Evolutionary conservation across 1,140 invertebrate genomes (phyloP), one percentile per base, ranked within the genome.

Genomic region (Drosophila miranda): DNA sequence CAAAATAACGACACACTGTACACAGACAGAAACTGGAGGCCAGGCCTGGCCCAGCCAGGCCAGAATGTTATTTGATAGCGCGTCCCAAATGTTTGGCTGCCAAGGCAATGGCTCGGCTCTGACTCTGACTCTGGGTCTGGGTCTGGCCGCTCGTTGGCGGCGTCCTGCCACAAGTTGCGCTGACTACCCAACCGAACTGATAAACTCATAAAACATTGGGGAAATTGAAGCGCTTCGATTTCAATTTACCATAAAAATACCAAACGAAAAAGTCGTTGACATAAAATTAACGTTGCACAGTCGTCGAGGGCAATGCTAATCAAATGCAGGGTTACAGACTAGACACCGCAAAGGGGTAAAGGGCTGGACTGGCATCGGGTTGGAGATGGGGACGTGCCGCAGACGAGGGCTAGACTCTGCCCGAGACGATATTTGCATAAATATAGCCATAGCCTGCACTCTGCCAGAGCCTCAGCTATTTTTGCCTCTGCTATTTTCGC

Each of bases 241-340:
- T 88, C 83, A 83, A 87, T 87, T 88, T 88, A 87, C 83, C 82
- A 88, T 86, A 86, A 86, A 87, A 86, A 73, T 86, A 78, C 71
- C 71, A 77, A 64, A 75, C 86, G 75, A 70, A 87, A 67, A 75
- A 87, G 82, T 86, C 83, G 83, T 82, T 87, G 78, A 87, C 82
- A 88, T 87, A 87, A 88, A 88, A 87, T 87, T 87, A 87, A 61
- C 78, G 78, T 84, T 76, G 72, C 61, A 80, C 21, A 59, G 72
- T 14, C 46, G 51, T 30, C 30, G 28, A 41, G 19, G 11, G 3
- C 43, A 64, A 55, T 66, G 80, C 61, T 78, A 84, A 84, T 83
- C 74, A 84, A 83, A 72, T 83, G 79, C 79, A 83, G 63, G 51
- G 56, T 44, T 5, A 38, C 34, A 38, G 34, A 45, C 48, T 58